phyloP scores from a whole-genome alignment of 2,797 vertebrate genomes.

The Huso huso region DNA sequence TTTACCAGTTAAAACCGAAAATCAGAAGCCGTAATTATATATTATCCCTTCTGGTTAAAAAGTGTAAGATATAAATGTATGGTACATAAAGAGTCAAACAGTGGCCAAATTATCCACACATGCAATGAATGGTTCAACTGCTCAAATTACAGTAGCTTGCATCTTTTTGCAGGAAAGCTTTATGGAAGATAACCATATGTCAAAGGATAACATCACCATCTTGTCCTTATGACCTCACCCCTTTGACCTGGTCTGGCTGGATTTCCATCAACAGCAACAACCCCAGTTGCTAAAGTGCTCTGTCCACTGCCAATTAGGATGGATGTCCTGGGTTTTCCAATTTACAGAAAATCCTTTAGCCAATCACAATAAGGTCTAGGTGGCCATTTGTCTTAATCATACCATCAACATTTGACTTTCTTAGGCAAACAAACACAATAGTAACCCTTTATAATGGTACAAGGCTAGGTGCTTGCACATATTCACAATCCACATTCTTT shows the following conservation, averaged over 20 bases:
- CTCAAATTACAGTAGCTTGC: background rate
- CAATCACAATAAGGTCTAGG: constrained; percentile 31
- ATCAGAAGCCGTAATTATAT: too few species aligned
- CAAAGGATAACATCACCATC: constrained; percentile 36
- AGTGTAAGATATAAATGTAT: too few species aligned
- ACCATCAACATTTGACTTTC: constrained; percentile 25
- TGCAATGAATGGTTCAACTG: background rate
- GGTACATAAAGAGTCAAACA: too few species aligned
- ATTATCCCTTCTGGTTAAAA: too few species aligned
- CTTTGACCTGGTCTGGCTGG: constrained; percentile 41
- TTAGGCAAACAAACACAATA: background rate
- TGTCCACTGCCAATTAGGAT: constrained; percentile 37
- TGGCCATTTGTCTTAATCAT: constrained; percentile 41
- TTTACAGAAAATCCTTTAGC: constrained; percentile 38
- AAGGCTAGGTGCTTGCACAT: background rate
- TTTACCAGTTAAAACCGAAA: too few species aligned
- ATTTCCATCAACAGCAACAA: constrained; percentile 38
- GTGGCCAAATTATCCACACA: background rate
- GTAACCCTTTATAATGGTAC: background rate
- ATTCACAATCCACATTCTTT: background rate
- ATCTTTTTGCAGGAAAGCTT: background rate
- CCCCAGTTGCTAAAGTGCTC: constrained; percentile 27
- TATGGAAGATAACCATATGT: constrained; percentile 36
- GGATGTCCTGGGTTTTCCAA: constrained; percentile 34
- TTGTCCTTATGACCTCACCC: constrained; percentile 40